Conservation (phyloP, 2,888 invertebrate species). For the Brassicogethes aeneus region DNA sequence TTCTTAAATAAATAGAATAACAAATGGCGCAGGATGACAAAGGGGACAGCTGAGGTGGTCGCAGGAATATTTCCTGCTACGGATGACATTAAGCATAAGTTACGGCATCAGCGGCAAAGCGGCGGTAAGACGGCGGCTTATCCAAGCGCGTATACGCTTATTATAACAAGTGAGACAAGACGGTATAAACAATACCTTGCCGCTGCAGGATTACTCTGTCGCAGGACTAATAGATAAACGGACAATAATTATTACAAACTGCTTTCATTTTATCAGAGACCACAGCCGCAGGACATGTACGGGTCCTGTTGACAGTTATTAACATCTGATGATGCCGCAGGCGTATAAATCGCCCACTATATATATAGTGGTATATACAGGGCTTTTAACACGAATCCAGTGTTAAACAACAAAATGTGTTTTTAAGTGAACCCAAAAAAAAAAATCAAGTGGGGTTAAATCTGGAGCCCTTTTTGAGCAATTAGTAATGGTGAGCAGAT, state of each 20-base stretch:
- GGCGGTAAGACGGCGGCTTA: conserved; percentile 31
- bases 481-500: too few species aligned
- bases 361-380: too few species aligned
- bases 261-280: conserved; percentile 1
- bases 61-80: neutral
- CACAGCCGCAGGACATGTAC: neutral
- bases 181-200: conserved; percentile 27
- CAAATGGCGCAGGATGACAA: conserved; percentile 14
- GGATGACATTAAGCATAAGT: conserved; percentile 36
- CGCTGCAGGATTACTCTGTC: conserved; percentile 25
- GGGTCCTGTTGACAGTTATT: neutral
- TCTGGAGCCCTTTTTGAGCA: too few species aligned
- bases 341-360: too few species aligned
- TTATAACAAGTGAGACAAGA: conserved; percentile 33
- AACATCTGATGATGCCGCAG: too few species aligned
- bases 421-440: too few species aligned
- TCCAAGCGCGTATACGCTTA: conserved; percentile 29
- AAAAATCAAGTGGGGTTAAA: too few species aligned
- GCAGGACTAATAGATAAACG: conserved; percentile 30
- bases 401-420: too few species aligned
- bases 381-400: too few species aligned
- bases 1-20: conserved; percentile 2
- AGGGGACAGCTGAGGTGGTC: conserved; percentile 14
- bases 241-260: conserved; percentile 29
- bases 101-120: conserved; percentile 35